Evolutionary conservation across 2,888 invertebrate genomes (phyloP), one percentile per base, ranked within the genome.

Genomic region (Uloborus plumipes): DNA sequence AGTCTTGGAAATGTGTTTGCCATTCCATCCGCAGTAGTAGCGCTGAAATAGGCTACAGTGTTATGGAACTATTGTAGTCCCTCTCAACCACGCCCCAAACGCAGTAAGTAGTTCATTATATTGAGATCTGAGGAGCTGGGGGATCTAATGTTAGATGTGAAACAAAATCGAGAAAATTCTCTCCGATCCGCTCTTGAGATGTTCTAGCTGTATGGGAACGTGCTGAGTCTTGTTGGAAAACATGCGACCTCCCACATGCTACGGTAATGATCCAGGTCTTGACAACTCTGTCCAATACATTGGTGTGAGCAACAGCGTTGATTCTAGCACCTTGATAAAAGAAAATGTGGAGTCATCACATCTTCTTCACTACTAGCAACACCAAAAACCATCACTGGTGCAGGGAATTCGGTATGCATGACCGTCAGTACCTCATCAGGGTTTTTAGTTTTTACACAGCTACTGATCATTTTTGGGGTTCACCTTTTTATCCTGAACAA

Each of bases 401-500:
- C 31, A 7, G 62, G 22, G 22, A 18, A 62, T 62, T 62, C 22
- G 2, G 20, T 20, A 22, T 62, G 62, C 62, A 13, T 62, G 15
- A 62, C 62, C 16, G 6, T 4, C 6, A 16, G 22, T 16, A 62
- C 62, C 16, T 62, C 26, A 18, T 16, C n/a, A 16, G 62, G 62
- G 11, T 20, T 22, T 62, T 16, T 16, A 62, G 11, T 20, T 22
- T 62, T 16, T 16, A 62, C 62, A 62, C 9, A 62, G 22, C 7
- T 26, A 62, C 3, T 26, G n/a, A 16, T 22, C 61, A 61, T 61
- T 62, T 62, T 22, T 62, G 18, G 26, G 7, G 31, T 31, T 58
- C 26, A 1, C 22, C 67, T 50, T 51, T 16, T 67, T 50, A 50
- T 67, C 6, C 49, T 67, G 67, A 47, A 18, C 67, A 22, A 67